These are phyloP conservation scores for Candoia aspera DNA, from an alignment of 2,113 vertebrate species.

Conservation along the genomic window DNA sequence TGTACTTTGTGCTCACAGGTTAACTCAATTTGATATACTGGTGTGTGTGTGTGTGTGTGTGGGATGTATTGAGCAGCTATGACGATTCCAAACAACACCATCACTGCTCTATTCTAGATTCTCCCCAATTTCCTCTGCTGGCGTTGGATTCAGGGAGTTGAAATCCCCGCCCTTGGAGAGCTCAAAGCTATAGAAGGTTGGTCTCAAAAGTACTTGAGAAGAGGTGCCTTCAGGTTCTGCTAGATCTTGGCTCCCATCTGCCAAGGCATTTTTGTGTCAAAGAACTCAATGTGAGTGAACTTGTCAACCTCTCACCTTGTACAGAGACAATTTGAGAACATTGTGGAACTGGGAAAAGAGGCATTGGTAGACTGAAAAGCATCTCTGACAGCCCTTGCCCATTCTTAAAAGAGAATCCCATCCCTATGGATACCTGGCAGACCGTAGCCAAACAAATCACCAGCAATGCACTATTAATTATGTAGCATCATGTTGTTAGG, in stretches of 20 bases:
- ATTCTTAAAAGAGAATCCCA: not conserved
- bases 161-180: too few species aligned
- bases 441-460: not conserved
- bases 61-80: too few species aligned
- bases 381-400: not conserved
- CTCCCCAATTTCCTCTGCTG: too few species aligned
- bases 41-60: too few species aligned
- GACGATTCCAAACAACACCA: too few species aligned
- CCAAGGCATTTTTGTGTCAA: not conserved
- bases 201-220: too few species aligned
- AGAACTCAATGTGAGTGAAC: not conserved
- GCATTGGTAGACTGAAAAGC: not conserved
- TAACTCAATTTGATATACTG: too few species aligned
- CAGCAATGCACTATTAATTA: not conserved
- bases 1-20: too few species aligned
- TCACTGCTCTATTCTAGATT: too few species aligned
- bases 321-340: not conserved
- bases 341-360: not conserved
- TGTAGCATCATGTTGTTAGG: not conserved
- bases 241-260: not conserved
- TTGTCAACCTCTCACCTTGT: not conserved
- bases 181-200: too few species aligned
- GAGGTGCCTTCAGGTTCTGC: not conserved
- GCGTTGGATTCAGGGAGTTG: too few species aligned
- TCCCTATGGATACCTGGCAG: slow-evolving; percentile 13